Percentiles rank a stretch among this genome's conserved stretches.
These are phyloP conservation scores for Chiridota heheva DNA, from an alignment of 35 echinoderm and acorn worm genomes.

Conservation along the genomic window DNA sequence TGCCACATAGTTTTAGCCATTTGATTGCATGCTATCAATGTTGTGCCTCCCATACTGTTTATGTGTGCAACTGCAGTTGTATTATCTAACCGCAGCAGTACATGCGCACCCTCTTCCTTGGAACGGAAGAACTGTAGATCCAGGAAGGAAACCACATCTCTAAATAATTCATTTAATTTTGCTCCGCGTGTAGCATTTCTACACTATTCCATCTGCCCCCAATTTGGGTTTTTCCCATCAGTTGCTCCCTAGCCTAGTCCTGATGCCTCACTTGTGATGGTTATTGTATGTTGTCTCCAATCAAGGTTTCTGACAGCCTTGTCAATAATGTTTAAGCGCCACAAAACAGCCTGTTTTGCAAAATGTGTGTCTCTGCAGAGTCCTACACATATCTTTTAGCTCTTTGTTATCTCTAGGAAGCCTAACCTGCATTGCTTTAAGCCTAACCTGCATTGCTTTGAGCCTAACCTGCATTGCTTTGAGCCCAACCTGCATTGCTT, in stretches of 20 bases:
- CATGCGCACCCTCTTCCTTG: background rate
- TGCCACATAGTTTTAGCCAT: constrained; percentile 13
- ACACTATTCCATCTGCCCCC: constrained; percentile 46
- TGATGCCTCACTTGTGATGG: constrained; percentile 32
- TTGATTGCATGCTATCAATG: background rate
- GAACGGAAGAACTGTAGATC: background rate
- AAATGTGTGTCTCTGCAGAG: background rate
- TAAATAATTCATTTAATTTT: too few species aligned
- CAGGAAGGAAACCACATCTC: background rate
- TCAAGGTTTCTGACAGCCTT: background rate
- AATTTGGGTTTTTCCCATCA: background rate
- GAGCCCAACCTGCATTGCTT: too few species aligned
- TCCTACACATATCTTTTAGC: constrained; percentile 19
- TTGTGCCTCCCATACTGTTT: constrained; percentile 26
- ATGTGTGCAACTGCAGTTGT: constrained; percentile 18
- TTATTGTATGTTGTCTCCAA: constrained; percentile 33
- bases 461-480: too few species aligned
- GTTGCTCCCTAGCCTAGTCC: too few species aligned
- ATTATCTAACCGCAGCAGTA: background rate
- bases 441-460: too few species aligned
- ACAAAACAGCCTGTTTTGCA: constrained; percentile 44
- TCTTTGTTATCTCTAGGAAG: constrained; percentile 3
- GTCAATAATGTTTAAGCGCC: constrained; percentile 40
- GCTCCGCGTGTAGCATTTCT: constrained; percentile 9
- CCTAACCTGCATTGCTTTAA: background rate